Evolutionary conservation across 2,888 invertebrate genomes (phyloP), one percentile per base, ranked within the genome.

Genomic region (Phyto melanocephala): DNA sequence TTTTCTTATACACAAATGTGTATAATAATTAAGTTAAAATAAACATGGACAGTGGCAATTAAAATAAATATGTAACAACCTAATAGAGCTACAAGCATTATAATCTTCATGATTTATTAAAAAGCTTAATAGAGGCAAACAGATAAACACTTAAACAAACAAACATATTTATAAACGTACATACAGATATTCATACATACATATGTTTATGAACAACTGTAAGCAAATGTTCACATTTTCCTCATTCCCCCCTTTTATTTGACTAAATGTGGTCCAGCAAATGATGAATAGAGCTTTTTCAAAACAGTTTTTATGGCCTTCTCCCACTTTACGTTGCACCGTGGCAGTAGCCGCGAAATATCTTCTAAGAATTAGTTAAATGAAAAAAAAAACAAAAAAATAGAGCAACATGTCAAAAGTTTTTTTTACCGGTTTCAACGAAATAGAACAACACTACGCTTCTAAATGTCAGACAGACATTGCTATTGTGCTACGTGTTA

Each of bases 261-360:
- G 22, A 5, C 33, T 56, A 13, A 6, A 35, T 60, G 58, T 47
- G 17, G 37, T 47, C 15, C 37, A 47, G 35, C 24, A n/a, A 7
- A 15, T 47, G 28, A 45, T 22, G 8, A 60, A 8, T 42, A 4
- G 20, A 20, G 13, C 10, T n/a, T 28, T 28, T 28, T 24, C 40
- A 3, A 11, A 24, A 22, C 22, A 15, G 28, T 45, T 1, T 72
- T 50, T 79, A 68, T 74, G 79, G 74, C 72, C 74, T 80, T 80
- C 79, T 72, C 65, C 50, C 79, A 77, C 54, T 71, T 65, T 56
- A 40, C 50, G 56, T 15, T 67, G 72, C 71, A 63, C 54, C 63
- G 47, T 78, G 63, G 56, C 70, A 79, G 67, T 60, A 79, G 72
- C 72, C 67, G 45, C 80, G 63, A 75, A 80, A 63, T 5, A 47